Conservation (phyloP, 2,888 invertebrate species). For the Amitus sp. region DNA sequence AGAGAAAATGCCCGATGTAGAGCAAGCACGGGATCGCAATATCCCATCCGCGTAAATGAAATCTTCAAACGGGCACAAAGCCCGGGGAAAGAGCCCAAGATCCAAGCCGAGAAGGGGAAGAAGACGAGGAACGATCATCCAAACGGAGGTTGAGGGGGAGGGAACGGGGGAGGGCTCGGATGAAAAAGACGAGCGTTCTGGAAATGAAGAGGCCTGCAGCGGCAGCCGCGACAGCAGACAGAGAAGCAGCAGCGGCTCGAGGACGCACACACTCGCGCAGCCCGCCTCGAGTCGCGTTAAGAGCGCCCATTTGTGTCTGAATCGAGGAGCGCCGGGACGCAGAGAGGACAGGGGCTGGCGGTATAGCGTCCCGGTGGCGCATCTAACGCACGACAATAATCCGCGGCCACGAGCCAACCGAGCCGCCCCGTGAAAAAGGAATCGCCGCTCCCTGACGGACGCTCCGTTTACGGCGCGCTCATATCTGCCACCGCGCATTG, state of each 20-base stretch:
- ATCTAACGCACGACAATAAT: conserved; percentile 11
- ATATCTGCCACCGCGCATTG: too few species aligned
- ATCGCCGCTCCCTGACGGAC: conserved; percentile 13
- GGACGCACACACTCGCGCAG: too few species aligned
- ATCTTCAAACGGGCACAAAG: not conserved
- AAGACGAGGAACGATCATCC: not conserved
- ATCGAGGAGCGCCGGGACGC: conserved; percentile 7
- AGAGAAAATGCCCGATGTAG: too few species aligned
- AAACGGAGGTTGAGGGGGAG: too few species aligned
- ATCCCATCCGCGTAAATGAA: conserved; percentile 12
- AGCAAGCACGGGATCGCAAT: too few species aligned
- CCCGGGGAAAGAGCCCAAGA: too few species aligned
- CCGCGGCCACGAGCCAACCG: conserved; percentile 8
- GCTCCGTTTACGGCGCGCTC: conserved; percentile 11
- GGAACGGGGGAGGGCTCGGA: not conserved
- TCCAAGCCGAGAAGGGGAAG: not conserved
- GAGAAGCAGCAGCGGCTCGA: not conserved
- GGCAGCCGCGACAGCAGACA: not conserved
- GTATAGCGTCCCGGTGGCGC: conserved; percentile 10
- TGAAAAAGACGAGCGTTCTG: conserved; percentile 5
- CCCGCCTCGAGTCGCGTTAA: too few species aligned
- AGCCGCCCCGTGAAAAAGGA: conserved; percentile 14
- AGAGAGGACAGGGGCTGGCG: conserved; percentile 2
- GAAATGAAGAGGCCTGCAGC: conserved; percentile 8
- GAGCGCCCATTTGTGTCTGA: conserved; percentile 9